Conservation (phyloP, 2,113 vertebrate species). For the Calypte anna region DNA sequence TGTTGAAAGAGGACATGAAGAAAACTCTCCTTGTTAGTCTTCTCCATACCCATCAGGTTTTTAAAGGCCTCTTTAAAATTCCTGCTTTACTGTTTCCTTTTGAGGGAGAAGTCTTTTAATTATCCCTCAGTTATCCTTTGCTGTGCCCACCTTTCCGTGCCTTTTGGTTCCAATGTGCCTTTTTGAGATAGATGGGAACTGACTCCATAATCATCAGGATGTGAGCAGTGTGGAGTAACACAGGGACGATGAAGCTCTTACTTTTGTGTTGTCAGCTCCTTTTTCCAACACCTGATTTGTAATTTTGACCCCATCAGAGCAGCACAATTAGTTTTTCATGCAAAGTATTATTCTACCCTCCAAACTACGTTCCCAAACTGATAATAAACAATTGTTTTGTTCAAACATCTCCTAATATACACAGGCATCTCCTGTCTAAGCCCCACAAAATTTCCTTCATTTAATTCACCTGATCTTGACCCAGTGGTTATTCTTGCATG, state of each 20-base stretch:
- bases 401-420: background rate
- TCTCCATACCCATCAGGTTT: background rate
- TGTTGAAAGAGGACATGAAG: background rate
- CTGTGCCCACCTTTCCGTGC: background rate
- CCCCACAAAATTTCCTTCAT: background rate
- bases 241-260: background rate
- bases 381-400: background rate
- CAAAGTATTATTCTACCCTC: background rate
- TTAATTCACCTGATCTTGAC: background rate
- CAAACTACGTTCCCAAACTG: background rate
- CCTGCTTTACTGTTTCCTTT: slow-evolving; percentile 12
- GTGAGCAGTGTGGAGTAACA: background rate
- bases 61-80: slow-evolving; percentile 31
- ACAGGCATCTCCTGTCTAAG: background rate
- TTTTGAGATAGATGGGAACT: background rate
- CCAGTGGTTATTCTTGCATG: background rate
- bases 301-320: background rate
- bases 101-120: slow-evolving; percentile 4
- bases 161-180: background rate
- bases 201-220: background rate
- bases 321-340: background rate
- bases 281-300: background rate
- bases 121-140: background rate
- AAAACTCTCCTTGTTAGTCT: background rate
- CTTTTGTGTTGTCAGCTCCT: background rate